These are phyloP conservation scores for Caenorhabditis sp. DNA, from an alignment of 2,888 invertebrate genomes.

Conservation along the genomic window DNA sequence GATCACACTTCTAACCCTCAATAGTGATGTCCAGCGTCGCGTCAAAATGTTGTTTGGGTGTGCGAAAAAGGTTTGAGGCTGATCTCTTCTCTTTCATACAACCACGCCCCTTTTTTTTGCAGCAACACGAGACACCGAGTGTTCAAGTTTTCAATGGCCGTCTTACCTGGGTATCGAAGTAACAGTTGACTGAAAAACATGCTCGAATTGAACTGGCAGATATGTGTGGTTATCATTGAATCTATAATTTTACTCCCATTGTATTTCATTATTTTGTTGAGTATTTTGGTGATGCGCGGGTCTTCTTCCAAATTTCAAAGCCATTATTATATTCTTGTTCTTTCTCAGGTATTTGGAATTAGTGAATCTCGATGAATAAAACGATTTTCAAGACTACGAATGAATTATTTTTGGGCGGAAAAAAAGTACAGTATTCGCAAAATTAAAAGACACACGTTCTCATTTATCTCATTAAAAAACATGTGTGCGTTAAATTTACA, in stretches of 20 bases:
- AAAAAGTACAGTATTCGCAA: too few species aligned
- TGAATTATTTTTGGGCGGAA: too few species aligned
- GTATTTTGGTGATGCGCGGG: neutral
- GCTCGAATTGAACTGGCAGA: slow-evolving; percentile 1
- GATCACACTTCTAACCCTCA: slow-evolving; percentile 9
- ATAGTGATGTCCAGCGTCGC: slow-evolving; percentile 11
- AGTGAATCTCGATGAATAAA: too few species aligned
- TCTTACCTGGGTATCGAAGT: neutral
- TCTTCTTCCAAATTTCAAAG: neutral
- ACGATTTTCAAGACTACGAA: too few species aligned
- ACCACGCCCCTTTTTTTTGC: too few species aligned
- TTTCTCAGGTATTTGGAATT: neutral
- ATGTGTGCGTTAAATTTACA: too few species aligned
- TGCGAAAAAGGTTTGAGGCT: neutral
- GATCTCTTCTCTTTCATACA: too few species aligned
- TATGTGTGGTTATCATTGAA: neutral
- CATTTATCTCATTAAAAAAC: too few species aligned
- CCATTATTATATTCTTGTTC: neutral
- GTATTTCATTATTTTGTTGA: neutral
- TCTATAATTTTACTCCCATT: neutral
- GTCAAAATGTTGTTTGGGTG: neutral
- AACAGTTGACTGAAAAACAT: neutral
- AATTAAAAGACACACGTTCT: too few species aligned
- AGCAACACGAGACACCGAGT: neutral
- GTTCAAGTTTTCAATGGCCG: neutral